These are phyloP conservation scores for Monopterus albus DNA, from an alignment of 2,113 vertebrate species.

Conservation along the genomic window DNA sequence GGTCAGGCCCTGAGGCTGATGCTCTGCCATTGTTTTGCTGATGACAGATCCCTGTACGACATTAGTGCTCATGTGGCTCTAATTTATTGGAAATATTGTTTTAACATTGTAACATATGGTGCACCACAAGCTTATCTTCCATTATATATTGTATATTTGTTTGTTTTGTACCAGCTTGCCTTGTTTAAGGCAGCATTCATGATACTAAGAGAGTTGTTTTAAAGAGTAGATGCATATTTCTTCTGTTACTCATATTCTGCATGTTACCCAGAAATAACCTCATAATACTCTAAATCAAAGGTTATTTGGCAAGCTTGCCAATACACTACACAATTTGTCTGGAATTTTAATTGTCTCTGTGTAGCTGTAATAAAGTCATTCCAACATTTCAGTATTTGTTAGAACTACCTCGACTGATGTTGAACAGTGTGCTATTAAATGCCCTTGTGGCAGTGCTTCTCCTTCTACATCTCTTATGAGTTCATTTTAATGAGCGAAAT, in stretches of 20 bases:
- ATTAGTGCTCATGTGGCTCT: slow-evolving; percentile 63
- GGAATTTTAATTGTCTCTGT: slow-evolving; percentile 63
- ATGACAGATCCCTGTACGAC: slow-evolving; percentile 39
- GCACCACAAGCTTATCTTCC: slow-evolving; percentile 45
- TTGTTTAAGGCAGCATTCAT: slow-evolving; percentile 39
- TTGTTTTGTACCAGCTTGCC: slow-evolving; percentile 46
- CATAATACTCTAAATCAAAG: slow-evolving; percentile 44
- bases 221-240: slow-evolving; percentile 46
- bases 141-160: slow-evolving; percentile 72
- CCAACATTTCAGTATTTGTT: slow-evolving; percentile 58
- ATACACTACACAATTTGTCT: slow-evolving; percentile 54
- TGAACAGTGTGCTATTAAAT: slow-evolving; percentile 48
- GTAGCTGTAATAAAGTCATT: slow-evolving; percentile 76
- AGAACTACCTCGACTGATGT: slow-evolving; percentile 48
- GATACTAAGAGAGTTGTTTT: slow-evolving; percentile 43
- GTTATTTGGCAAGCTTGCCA: slow-evolving; percentile 45
- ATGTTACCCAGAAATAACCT: slow-evolving; percentile 54
- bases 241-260: slow-evolving; percentile 45
- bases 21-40: slow-evolving; percentile 52
- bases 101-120: slow-evolving; percentile 56
- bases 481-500: slow-evolving; percentile 51
- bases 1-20: slow-evolving; percentile 43
- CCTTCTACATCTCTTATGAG: slow-evolving; percentile 34
- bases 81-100: slow-evolving; percentile 74
- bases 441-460: slow-evolving; percentile 26